Percentiles rank a stretch among this genome's conserved stretches.
Evolutionary conservation across 2,797 vertebrate species (phyloP).

Genomic region (Microctenopoma lineatum): DNA sequence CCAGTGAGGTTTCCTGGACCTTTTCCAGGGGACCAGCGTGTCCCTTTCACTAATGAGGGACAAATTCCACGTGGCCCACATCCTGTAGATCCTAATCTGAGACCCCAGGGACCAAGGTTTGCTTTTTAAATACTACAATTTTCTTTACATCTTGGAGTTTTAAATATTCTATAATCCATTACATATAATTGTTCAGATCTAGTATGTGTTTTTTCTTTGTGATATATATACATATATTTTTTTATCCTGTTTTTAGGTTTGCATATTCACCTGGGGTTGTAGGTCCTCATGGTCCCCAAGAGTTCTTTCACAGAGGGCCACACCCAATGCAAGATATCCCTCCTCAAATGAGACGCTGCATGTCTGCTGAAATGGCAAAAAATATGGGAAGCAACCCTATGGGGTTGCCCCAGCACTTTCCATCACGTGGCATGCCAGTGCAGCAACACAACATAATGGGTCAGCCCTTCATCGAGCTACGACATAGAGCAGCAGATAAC

Average conservation of each 20-base stretch:
- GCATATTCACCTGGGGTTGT: constrained; percentile 87
- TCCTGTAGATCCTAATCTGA: constrained; percentile 86
- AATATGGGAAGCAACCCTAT: constrained; percentile 81
- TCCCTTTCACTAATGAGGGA: constrained; percentile 87
- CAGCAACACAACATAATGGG: constrained; percentile 97
- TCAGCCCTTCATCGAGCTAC: constrained; percentile 95
- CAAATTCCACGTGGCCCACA: constrained; percentile 87
- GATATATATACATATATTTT: constrained; percentile 18
- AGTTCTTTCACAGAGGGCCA: constrained; percentile 89
- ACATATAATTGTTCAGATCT: not conserved
- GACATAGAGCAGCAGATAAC: constrained; percentile 91
- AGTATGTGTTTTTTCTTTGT: not conserved
- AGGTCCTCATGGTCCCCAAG: constrained; percentile 85
- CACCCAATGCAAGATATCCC: constrained; percentile 89
- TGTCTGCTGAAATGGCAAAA: constrained; percentile 90
- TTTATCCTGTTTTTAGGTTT: constrained; percentile 79
- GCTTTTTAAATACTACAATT: constrained; percentile 41
- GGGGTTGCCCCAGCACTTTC: constrained; percentile 88
- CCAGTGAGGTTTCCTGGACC: constrained; percentile 88
- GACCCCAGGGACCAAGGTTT: constrained; percentile 92
- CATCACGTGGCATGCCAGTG: constrained; percentile 87
- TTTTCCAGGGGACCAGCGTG: constrained; percentile 88
- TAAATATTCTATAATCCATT: not conserved
- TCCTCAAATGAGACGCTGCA: constrained; percentile 90
- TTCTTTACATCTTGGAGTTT: not conserved